Conservation (phyloP, 2,113 vertebrate genomes). For the Chlamydotis undulata region DNA sequence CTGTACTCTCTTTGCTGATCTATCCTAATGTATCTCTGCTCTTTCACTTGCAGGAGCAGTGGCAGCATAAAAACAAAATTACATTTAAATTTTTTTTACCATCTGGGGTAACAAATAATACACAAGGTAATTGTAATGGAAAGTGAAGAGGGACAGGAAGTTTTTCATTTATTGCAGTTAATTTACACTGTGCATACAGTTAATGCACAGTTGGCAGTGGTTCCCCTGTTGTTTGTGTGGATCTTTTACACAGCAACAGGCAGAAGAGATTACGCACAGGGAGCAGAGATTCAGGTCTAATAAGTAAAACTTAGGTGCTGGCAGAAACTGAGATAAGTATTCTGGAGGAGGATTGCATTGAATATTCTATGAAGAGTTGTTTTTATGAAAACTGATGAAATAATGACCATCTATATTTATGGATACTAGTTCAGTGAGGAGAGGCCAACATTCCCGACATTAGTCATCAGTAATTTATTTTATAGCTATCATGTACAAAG, state of each 20-base stretch:
- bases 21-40: neutral
- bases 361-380: neutral
- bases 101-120: slow-evolving; percentile 49
- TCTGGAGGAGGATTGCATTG: neutral
- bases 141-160: slow-evolving; percentile 20
- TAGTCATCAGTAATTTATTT: neutral
- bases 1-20: neutral
- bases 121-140: slow-evolving; percentile 9
- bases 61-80: neutral
- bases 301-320: neutral
- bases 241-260: neutral
- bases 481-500: neutral
- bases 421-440: neutral
- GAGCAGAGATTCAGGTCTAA: neutral
- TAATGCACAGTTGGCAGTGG: neutral
- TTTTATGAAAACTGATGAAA: neutral
- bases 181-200: neutral
- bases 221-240: neutral
- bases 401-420: neutral
- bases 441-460: neutral
- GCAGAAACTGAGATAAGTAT: neutral
- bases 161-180: slow-evolving; percentile 11
- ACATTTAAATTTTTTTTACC: neutral
- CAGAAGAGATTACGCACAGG: neutral
- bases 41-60: neutral